Base-by-base conservation (phyloP, 2,888 invertebrate genomes). In the Drosophila atripex region DNA sequence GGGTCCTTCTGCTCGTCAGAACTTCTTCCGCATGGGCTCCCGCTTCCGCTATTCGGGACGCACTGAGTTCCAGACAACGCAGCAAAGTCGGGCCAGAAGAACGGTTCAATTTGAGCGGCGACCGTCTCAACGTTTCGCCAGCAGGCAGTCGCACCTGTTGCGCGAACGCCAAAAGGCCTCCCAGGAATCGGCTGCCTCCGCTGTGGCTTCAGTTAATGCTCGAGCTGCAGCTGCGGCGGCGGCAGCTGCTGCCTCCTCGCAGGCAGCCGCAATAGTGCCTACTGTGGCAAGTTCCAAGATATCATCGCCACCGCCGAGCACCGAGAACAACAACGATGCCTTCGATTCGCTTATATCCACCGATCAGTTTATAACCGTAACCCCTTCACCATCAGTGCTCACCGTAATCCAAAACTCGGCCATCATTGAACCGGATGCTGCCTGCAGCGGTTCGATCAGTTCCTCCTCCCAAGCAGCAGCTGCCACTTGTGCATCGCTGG, bases 1-100 rank as follows among this genome's bases (percentile, higher is more conserved):
- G 91, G 96, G 96, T 1, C 96, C 97, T 3, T 96, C 96, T 28
- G 96, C 96, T 0, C 93, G 97, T 21, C 98, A 98, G 91, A 98
- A 97, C 92, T 99, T 99, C 93, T 98, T 99, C 92, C 94, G 99
- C 72, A 98, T 99, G 97, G 99, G 99, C 56, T 99, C 99, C 12
- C 94, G 99, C 59, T 99, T 99, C 92, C 95, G 92, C 4, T 94
- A 94, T 84, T 97, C 97, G 76, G 98, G 99, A 0, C 95, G 98
- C 90, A 99, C 99, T 1, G 99, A 99, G 92, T 99, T 98, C 91
- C 99, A 99, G 93, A 97, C 98, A 25, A 97, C 98, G 8, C 97
- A 97, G 88, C 95, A 96, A 88, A 97, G 96, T 92, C 94, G 97
- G 73, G 97, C 98, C 1, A 93, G 98, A 46, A 94, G 98, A 56